Evolutionary conservation across 1,140 invertebrate genomes (phyloP), one percentile per base, ranked within the genome.

Genomic region (Drosophila virilis): DNA sequence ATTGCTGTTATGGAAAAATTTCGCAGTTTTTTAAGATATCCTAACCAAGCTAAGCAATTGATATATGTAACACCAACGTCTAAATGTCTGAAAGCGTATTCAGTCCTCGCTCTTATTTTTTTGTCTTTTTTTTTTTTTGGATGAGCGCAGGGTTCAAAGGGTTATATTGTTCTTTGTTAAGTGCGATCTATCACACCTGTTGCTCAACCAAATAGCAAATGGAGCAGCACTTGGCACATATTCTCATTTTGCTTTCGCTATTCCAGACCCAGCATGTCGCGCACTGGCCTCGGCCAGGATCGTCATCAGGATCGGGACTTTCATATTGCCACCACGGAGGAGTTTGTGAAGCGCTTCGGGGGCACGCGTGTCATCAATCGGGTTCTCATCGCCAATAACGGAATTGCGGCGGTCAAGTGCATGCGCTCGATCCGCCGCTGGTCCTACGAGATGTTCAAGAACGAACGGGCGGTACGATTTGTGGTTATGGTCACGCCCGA

Each of bases 361-460:
- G 96, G 96, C 82, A 88, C 70, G 0, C 84, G 84, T n/a, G 84
- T 98, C 45, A 98, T 99, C 67, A 98, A 98, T 8, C 90, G 99
- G 96, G 96, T 99, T 54, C 93, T 99, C 37, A 99, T 99, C 52
- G 99, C 99, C 2, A 99, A 99, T 92, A 99, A 99, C 95, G 99
- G 99, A 77, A 99, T 99, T 79, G 99, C 98, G 0, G 99, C 99
- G 2, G 99, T 99, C 28, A 99, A 99, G 95, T 99, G 99, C 90
- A 99, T 99, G 97, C 95, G 98, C 22, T 99, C 98, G 8, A 97
- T 99, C 50, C 93, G 99, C 72, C 94, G 98, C 92, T 99, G 98
- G 98, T 97, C 98, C 0, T 99, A 99, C 94, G 98, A 99, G 92
- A 98, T 99, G 96, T 99, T 99, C 94, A 97, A 98, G 90, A 99